Evolutionary conservation across 1,140 invertebrate species (phyloP).

Genomic region (Diorhabda carinulata): DNA sequence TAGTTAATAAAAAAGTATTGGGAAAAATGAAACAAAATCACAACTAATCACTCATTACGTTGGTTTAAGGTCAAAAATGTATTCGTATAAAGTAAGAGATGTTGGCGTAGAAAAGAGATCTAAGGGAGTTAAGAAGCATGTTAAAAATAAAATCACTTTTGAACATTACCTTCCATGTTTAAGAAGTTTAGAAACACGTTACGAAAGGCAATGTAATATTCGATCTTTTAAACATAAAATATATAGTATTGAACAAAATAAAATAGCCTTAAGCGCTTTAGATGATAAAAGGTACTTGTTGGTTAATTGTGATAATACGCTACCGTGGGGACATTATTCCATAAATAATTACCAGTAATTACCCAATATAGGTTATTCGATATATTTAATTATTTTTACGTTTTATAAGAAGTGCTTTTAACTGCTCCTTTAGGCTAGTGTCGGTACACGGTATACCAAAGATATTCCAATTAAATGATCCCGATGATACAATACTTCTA

Average conservation of each 20-base stretch:
- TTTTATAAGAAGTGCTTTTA: too few relatives aligned
- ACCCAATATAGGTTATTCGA: too few relatives aligned
- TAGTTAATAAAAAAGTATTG: slow-evolving; percentile 49
- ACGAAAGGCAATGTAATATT: slow-evolving; percentile 17
- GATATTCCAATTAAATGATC: too few relatives aligned
- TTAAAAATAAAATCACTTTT: slow-evolving; percentile 31
- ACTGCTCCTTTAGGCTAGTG: too few relatives aligned
- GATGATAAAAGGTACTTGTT: slow-evolving; percentile 25
- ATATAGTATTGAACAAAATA: slow-evolving; percentile 29
- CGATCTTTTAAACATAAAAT: slow-evolving; percentile 26
- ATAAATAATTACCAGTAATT: too few relatives aligned
- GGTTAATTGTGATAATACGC: too few relatives aligned
- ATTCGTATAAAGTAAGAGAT: slow-evolving; percentile 30
- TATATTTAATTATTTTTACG: too few relatives aligned
- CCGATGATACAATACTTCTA: too few relatives aligned
- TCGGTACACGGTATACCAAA: too few relatives aligned
- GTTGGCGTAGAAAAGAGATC: slow-evolving; percentile 29
- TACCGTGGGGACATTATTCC: too few relatives aligned
- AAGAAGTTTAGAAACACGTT: slow-evolving; percentile 5
- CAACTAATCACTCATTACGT: slow-evolving; percentile 37
- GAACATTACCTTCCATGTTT: slow-evolving; percentile 34
- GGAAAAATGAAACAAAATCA: slow-evolving; percentile 49
- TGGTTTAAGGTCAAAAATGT: slow-evolving; percentile 47
- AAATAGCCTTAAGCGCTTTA: slow-evolving; percentile 25
- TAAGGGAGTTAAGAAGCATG: slow-evolving; percentile 35